Percentiles rank a stretch among this genome's conserved stretches.
Evolutionary conservation across 2,888 invertebrate species (phyloP).

Genomic region (Furcula furcula): DNA sequence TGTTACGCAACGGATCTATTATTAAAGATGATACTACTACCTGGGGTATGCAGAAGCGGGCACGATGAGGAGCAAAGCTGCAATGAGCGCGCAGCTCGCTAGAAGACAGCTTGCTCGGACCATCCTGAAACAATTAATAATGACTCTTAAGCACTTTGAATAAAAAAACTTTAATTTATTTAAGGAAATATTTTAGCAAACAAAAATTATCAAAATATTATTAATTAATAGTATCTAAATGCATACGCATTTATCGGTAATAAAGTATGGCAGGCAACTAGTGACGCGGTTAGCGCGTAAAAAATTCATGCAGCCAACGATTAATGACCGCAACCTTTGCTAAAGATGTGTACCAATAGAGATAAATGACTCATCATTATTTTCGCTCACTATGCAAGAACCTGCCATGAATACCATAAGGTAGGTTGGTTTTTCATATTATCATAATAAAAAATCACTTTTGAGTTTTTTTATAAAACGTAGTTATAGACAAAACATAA

Average conservation of each 20-base stretch:
- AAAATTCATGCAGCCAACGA: conserved; percentile 4
- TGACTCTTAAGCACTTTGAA: not conserved
- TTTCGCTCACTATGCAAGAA: conserved; percentile 2
- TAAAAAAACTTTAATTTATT: too few relatives aligned
- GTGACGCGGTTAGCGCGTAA: not conserved
- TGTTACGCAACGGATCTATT: too few relatives aligned
- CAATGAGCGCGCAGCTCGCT: conserved; percentile 67
- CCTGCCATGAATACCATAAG: not conserved
- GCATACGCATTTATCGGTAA: too few relatives aligned
- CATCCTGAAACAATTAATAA: conserved; percentile 58
- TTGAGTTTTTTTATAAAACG: too few relatives aligned
- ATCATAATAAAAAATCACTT: too few relatives aligned
- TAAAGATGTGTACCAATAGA: conserved; percentile 5
- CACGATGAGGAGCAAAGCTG: conserved; percentile 57
- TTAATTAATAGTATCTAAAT: too few relatives aligned
- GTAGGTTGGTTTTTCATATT: too few relatives aligned
- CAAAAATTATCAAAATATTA: too few relatives aligned
- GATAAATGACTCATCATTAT: conserved; percentile 13
- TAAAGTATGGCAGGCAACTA: not conserved
- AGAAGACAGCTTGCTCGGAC: conserved; percentile 65
- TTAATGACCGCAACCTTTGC: conserved; percentile 8
- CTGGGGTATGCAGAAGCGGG: conserved; percentile 72
- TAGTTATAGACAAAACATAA: too few relatives aligned
- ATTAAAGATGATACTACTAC: conserved; percentile 56
- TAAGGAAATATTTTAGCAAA: too few relatives aligned